phyloP scores from a whole-genome alignment of 2,113 vertebrate genomes.

The Cathartes aura region DNA sequence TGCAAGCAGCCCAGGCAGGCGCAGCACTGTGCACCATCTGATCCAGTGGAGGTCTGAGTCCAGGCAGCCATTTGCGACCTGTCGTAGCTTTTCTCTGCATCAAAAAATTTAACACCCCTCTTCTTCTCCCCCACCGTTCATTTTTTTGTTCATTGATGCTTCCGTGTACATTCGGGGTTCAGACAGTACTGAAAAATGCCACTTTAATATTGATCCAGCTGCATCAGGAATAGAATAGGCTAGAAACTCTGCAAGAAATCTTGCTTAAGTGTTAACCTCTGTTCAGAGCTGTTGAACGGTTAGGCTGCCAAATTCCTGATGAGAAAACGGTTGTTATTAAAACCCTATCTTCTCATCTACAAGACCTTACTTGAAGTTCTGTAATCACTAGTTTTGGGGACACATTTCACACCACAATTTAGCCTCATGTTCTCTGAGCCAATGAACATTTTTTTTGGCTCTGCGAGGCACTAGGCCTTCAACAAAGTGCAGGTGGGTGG shows the following conservation, averaged over 20 bases:
- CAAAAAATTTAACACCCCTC: neutral
- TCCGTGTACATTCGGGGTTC: neutral
- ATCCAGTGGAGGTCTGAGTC: neutral
- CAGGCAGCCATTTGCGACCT: neutral
- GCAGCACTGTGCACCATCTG: neutral
- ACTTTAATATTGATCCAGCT: neutral
- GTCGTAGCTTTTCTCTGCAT: neutral
- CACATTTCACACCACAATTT: neutral
- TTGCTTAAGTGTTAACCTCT: neutral
- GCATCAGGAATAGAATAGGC: neutral
- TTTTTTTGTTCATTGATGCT: neutral
- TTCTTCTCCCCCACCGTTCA: neutral
- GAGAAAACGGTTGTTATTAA: neutral
- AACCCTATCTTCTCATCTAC: conserved; percentile 13
- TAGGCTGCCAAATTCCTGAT: neutral
- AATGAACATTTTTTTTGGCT: neutral
- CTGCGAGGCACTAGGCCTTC: neutral
- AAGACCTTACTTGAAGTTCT: neutral
- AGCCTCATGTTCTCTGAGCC: neutral
- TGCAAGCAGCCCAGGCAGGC: neutral
- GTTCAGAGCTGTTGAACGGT: neutral
- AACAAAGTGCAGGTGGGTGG: conserved; percentile 30
- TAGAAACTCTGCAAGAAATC: conserved; percentile 39
- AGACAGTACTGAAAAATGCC: neutral
- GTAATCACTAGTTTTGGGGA: conserved; percentile 14